Percentiles rank a stretch among this genome's conserved stretches.
Evolutionary conservation across 2,113 vertebrate species (phyloP).

Genomic region (Protobothrops mucrosquamatus): DNA sequence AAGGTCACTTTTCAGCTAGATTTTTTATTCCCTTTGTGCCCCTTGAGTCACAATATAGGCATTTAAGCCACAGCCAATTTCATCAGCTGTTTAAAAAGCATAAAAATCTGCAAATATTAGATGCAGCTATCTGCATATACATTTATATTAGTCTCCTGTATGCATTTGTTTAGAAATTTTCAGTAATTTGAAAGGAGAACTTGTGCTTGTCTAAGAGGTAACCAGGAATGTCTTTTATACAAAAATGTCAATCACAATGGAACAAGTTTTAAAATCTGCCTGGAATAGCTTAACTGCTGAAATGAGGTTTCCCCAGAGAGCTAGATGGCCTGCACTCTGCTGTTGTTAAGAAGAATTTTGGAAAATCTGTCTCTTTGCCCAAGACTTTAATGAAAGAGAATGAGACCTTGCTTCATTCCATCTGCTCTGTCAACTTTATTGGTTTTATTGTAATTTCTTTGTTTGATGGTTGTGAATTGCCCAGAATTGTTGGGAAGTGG

Average conservation of each 20-base stretch:
- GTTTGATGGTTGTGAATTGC: not conserved
- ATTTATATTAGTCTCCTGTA: not conserved
- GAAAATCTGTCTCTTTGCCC: not conserved
- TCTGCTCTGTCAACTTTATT: not conserved
- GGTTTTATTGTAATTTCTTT: not conserved
- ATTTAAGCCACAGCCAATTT: not conserved
- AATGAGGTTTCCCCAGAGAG: not conserved
- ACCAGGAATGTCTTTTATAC: not conserved
- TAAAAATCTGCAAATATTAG: not conserved
- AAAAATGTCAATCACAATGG: not conserved
- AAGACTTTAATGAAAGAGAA: not conserved
- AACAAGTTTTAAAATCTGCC: not conserved
- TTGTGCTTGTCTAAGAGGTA: not conserved
- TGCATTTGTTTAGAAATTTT: not conserved
- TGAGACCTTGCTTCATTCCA: not conserved
- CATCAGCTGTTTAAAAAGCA: not conserved
- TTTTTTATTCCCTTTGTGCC: not conserved
- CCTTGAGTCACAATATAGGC: not conserved
- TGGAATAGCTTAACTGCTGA: not conserved
- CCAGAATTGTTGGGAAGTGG: not conserved
- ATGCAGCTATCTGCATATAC: not conserved
- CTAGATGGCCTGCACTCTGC: not conserved
- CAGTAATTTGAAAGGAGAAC: not conserved
- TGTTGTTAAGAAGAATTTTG: not conserved
- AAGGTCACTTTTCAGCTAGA: not conserved